phyloP scores from a whole-genome alignment of 2,113 vertebrate species.

The Xyliphius kryptos region DNA sequence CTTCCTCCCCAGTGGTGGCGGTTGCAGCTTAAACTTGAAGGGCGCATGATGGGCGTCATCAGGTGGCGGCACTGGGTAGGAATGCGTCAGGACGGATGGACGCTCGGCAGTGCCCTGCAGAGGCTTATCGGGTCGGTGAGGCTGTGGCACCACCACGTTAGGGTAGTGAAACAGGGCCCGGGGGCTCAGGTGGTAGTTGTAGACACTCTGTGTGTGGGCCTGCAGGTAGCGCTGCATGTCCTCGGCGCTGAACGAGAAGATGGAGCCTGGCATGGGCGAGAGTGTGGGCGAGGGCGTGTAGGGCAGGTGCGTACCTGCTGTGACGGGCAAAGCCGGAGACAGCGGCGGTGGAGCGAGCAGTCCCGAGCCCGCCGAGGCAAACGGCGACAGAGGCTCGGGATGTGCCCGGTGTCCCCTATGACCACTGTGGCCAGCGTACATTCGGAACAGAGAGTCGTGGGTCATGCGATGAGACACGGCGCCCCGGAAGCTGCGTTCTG shows the following conservation, averaged over 20 bases:
- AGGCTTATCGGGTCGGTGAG: conserved; percentile 70
- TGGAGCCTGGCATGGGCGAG: conserved; percentile 82
- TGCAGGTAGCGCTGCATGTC: conserved; percentile 92
- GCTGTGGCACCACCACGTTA: conserved; percentile 80
- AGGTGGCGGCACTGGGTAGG: conserved; percentile 48
- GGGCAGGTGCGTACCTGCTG: conserved; percentile 76
- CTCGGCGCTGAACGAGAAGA: conserved; percentile 86
- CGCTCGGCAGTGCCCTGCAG: conserved; percentile 42
- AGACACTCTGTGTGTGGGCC: conserved; percentile 85
- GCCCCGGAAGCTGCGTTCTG: conserved; percentile 62
- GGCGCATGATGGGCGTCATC: conserved; percentile 67
- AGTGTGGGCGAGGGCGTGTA: conserved; percentile 83
- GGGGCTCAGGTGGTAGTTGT: too few species aligned
- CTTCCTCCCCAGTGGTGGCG: conserved; percentile 75
- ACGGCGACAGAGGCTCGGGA: conserved; percentile 78
- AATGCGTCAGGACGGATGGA: conserved; percentile 52
- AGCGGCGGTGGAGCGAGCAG: conserved; percentile 71
- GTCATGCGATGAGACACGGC: conserved; percentile 72
- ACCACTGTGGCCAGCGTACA: conserved; percentile 61
- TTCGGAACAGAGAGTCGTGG: conserved; percentile 74
- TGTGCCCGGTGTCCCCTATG: conserved; percentile 67
- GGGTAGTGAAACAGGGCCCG: conserved; percentile 88
- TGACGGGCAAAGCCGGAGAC: conserved; percentile 80
- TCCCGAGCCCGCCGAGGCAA: conserved; percentile 67
- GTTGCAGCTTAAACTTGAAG: conserved; percentile 93